These are phyloP conservation scores for Diuraphis noxia DNA, from an alignment of 1,140 invertebrate genomes.

Conservation along the genomic window DNA sequence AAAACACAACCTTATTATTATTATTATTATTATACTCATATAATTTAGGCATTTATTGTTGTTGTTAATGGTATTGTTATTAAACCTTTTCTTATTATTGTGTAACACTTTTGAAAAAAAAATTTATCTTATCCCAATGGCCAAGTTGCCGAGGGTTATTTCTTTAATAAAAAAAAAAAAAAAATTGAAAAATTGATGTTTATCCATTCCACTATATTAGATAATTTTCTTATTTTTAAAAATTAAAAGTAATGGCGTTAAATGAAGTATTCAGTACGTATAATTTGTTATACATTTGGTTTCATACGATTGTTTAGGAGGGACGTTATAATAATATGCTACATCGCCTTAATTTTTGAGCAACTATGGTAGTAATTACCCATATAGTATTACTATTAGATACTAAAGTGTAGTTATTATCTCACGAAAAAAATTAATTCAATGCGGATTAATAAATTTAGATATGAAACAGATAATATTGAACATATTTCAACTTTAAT, in stretches of 20 bases:
- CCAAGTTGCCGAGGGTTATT: too few relatives aligned
- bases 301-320: background rate
- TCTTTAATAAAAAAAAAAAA: too few relatives aligned
- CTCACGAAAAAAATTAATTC: background rate
- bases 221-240: background rate
- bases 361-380: background rate
- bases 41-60: too few relatives aligned
- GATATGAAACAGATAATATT: background rate
- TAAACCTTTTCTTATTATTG: too few relatives aligned
- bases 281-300: background rate
- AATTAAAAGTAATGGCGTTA: background rate
- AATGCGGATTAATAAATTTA: background rate
- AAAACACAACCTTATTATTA: too few relatives aligned
- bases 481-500: background rate
- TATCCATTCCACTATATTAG: too few relatives aligned
- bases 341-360: background rate
- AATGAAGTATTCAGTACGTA: background rate
- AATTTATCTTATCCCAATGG: too few relatives aligned
- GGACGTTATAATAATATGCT: background rate
- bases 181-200: too few relatives aligned
- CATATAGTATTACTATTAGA: background rate
- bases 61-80: too few relatives aligned
- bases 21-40: too few relatives aligned
- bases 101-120: too few relatives aligned
- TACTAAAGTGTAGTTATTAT: background rate